Conservation (phyloP, 37 sponge, comb jelly and placozoan genomes). For the Lycopodina hypogea region DNA sequence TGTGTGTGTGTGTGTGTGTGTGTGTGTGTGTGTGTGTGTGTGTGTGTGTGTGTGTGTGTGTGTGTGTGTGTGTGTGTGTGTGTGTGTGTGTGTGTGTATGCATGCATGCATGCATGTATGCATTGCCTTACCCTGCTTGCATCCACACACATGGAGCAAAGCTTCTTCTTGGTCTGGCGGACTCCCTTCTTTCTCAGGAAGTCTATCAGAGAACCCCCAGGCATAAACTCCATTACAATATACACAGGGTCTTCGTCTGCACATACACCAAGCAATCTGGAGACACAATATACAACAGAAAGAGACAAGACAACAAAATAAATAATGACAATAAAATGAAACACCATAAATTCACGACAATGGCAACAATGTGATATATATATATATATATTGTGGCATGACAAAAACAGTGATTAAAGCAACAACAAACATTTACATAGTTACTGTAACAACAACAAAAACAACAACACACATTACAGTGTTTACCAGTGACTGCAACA, state of each 20-base stretch:
- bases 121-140: conserved; percentile 35
- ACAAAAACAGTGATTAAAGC: no score
- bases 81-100: no score
- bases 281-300: background rate
- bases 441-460: no score
- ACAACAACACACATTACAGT: background rate
- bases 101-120: no score
- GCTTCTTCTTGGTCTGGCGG: conserved; percentile 34
- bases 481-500: background rate
- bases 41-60: no score
- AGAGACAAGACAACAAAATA: background rate
- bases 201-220: conserved; percentile 82
- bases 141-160: conserved; percentile 58
- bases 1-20: no score
- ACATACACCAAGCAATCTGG: conserved; percentile 77
- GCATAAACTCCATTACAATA: conserved; percentile 96
- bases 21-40: no score
- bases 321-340: background rate
- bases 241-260: conserved; percentile 84
- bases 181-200: conserved; percentile 78
- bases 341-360: no score
- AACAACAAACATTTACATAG: no score
- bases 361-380: no score
- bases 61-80: no score
- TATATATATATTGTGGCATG: no score